Conservation (phyloP, 2,797 vertebrate species). For the Scomberomorus guttatus region DNA sequence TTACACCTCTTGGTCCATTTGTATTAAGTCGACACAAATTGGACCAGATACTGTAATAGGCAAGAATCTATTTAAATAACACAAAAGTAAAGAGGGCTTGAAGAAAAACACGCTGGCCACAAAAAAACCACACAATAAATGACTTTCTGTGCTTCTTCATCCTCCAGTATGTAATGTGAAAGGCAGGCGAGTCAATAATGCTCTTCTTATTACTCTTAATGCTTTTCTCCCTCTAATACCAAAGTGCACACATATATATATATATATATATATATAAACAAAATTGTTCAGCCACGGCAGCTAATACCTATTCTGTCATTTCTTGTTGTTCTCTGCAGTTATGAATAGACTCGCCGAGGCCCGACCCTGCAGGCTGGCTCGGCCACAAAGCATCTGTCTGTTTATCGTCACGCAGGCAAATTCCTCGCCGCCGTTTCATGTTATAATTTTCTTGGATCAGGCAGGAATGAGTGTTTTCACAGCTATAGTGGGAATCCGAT, state of each 20-base stretch:
- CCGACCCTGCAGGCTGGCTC: slow-evolving; percentile 43
- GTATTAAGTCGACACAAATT: not conserved
- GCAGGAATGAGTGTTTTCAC: slow-evolving; percentile 77
- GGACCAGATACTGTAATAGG: not conserved
- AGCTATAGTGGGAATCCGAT: slow-evolving; percentile 83
- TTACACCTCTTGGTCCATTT: slow-evolving; percentile 3
- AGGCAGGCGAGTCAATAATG: slow-evolving; percentile 14
- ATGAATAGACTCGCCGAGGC: slow-evolving; percentile 49
- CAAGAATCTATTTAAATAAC: not conserved
- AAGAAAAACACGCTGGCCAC: slow-evolving; percentile 6
- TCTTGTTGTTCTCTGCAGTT: not conserved
- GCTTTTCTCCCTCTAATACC: slow-evolving; percentile 19
- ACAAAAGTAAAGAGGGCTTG: not conserved
- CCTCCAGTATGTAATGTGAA: slow-evolving; percentile 31
- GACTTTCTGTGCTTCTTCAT: slow-evolving; percentile 54
- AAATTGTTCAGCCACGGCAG: slow-evolving; percentile 39
- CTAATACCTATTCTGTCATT: slow-evolving; percentile 22
- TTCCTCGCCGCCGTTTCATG: slow-evolving; percentile 55
- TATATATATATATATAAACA: too few species aligned
- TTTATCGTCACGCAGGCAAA: slow-evolving; percentile 45
- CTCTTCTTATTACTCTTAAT: not conserved
- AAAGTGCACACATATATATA: slow-evolving; percentile 20
- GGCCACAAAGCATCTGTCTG: slow-evolving; percentile 33
- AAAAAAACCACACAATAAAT: slow-evolving; percentile 56
- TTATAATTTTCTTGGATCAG: slow-evolving; percentile 71